Conservation (phyloP, 2,888 invertebrate genomes). For the Formica aserva region DNA sequence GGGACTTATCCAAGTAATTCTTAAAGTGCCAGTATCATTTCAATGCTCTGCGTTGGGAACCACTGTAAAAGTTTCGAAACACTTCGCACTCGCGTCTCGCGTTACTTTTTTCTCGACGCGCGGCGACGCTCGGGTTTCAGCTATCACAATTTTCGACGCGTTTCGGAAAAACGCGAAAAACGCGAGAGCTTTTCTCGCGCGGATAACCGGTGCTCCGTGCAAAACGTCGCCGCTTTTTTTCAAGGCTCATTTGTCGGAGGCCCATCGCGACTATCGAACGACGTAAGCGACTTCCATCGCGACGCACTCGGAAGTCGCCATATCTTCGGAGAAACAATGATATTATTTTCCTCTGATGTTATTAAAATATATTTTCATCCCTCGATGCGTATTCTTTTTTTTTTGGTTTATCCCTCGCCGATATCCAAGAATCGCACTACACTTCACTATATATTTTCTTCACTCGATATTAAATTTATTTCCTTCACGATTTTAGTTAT, state of each 20-base stretch:
- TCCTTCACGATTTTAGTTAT: too few species aligned
- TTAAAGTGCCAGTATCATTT: too few species aligned
- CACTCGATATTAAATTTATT: too few species aligned
- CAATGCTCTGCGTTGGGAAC: background rate
- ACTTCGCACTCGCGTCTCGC: background rate
- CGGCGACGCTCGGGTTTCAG: background rate
- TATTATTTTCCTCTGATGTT: background rate
- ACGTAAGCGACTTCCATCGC: background rate
- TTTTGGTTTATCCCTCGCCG: too few species aligned
- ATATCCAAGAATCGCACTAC: too few species aligned
- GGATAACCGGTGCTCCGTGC: background rate
- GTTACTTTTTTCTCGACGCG: background rate
- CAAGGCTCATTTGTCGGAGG: background rate
- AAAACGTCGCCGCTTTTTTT: background rate
- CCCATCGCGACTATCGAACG: background rate
- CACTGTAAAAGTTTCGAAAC: background rate
- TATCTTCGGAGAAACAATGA: background rate
- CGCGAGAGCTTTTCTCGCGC: background rate
- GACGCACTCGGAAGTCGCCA: background rate
- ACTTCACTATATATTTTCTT: too few species aligned
- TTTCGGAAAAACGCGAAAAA: background rate
- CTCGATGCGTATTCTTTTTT: too few species aligned
- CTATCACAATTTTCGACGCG: background rate
- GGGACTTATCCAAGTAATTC: too few species aligned
- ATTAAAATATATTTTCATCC: background rate